Base-by-base conservation (phyloP, 2,888 invertebrate species). In the Synergus gifuensis region DNA sequence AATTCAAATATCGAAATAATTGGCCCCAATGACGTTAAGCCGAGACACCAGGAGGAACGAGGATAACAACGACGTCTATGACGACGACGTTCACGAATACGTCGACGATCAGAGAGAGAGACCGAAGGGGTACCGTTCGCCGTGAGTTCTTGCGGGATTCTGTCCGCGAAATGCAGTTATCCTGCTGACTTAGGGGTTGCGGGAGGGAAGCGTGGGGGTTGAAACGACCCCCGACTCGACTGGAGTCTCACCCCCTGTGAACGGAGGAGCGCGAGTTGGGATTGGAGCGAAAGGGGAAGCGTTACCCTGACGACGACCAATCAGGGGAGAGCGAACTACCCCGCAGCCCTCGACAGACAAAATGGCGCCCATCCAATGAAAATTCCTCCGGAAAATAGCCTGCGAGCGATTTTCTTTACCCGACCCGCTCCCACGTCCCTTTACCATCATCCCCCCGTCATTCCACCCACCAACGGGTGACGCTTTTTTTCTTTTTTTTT, bases 301-400 rank as follows among this genome's bases (percentile, higher is more conserved):
- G 90, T 91, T 89, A 87, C 93, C 92, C 84, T 89, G 92, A 86
- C 86, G 76, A 90, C 90, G 84, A 81, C 93, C 93, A 93, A 93
- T 93, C 86, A 83, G 81, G 82, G 80, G 73, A 92, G 92, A 73
- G 64, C 78, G 66, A 73, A 76, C 40, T 62, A 40, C 60, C 82
- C 80, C 84, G 81, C 79, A 79, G 78, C 76, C 85, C 88, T 88
- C 85, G 85, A 83, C 79, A 78, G 76, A 76, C 89, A 91, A 89
- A 86, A 91, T 91, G 91, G 91, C 90, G 90, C 80, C 87, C 84
- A 83, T 83, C 91, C 92, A 92, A 92, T 92, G 90, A 89, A 91
- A 91, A 91, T 91, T 90, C 89, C 89, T 89, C 88, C 86, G 88
- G 89, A 92, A 91, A 92, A 91, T 91, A 90, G 87, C 89, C 89